Base-by-base conservation (phyloP, 2,113 vertebrate species). In the Serinus canaria region DNA sequence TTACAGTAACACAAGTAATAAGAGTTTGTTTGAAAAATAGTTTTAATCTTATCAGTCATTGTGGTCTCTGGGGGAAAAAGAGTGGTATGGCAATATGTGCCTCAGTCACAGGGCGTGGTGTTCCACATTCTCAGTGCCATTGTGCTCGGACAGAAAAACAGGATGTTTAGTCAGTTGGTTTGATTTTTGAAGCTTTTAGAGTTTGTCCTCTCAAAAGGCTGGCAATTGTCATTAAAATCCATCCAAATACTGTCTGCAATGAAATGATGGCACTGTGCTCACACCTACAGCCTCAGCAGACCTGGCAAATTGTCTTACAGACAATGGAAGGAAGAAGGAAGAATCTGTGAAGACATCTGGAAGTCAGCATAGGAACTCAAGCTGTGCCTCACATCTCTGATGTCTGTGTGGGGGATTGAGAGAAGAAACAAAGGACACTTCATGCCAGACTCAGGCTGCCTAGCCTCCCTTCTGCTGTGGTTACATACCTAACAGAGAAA, bases 361-460 rank as follows among this genome's bases (percentile, higher is more conserved):
- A 72, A 82, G 15, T 7, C 28, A 46, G 11, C 9, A 11, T 15
- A 56, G 60, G 56, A 76, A 33, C 30, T 37, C 28, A 66, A 44
- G 14, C 4, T 82, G 20, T 30, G 44, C 7, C 13, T 81, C 24
- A 16, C 23, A 21, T 33, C 27, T 62, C 41, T 47, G 22, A 39
- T 52, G 17, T 33, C 60, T 82, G 8, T 28, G 13, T 20, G 2
- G 13, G n/a, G 22, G 78, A 49, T 0, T 37, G 37, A 43, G 44
- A 81, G 22, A 28, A 62, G 74, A 28, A 83, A 11, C 30, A 37
- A 60, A 68, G 10, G 16, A 24, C 7, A 7, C 1, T 49, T 64
- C 15, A 27, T 9, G 5, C 0, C 0, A 35, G 9, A 59, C 41
- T 72, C 30, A 23, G 20, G 8, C 39, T 73, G 44, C 24, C 20